Evolutionary conservation across 2,888 invertebrate genomes (phyloP), one percentile per base, ranked within the genome.

Genomic region (Torymus aiolomorphi): DNA sequence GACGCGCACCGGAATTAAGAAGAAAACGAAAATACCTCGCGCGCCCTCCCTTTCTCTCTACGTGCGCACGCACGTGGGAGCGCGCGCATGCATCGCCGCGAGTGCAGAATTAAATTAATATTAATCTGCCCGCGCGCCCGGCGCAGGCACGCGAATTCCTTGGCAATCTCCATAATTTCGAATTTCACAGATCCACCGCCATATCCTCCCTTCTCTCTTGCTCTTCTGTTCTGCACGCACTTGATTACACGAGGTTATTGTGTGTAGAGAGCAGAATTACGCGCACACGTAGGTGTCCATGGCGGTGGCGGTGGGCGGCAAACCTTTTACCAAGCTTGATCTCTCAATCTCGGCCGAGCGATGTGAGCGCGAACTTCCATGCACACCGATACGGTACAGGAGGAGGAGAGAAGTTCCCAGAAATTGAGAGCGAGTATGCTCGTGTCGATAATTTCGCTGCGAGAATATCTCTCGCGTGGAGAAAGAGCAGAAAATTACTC

Each of bases 51-150:
- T 14, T 24, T 62, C 20, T 20, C 1, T 42, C 42, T 42, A 42
- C 42, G 42, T 42, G 8, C 42, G 42, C 8, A 8, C 8, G 42
- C 42, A 42, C 42, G 42, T 42, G 42, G 42, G 42, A 42, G 42
- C 42, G 8, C 5, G 42, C 24, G n/a, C 10, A 56, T 56, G 51
- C 76, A 86, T 87, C 85, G 88, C 89, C 88, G 86, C 85, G 84
- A 88, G 88, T 88, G 83, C 85, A 84, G 88, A 88, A 89, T 88
- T 88, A 87, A 88, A 88, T 88, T 88, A 88, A 88, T 88, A 88
- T 79, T 75, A 79, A 79, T 75, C 66, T 42, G 52, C 54, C 63
- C 51, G 14, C 16, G 54, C 42, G 24, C 71, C 42, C 16, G 20
- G 16, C 54, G 5, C 65, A 65, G 13, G 16, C 54, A n/a, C 42